Evolutionary conservation across 1,140 invertebrate species (phyloP).

Genomic region (Ceratina japonica): DNA sequence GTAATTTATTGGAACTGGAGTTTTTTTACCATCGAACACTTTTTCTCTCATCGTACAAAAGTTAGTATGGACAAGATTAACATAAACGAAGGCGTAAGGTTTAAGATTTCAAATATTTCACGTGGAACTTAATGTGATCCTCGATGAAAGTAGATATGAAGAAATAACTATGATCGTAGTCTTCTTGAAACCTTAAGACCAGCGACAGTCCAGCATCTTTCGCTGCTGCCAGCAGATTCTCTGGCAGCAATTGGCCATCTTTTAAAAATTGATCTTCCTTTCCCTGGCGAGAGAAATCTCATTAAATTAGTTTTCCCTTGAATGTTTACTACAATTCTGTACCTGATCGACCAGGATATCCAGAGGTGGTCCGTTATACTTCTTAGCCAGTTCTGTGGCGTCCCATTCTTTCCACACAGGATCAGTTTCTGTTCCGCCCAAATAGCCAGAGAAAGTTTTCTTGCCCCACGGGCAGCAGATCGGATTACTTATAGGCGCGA

Average conservation of each 20-base stretch:
- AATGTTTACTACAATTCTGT: not conserved
- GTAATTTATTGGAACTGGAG: not conserved
- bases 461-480: constrained; percentile 91
- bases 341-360: constrained; percentile 96
- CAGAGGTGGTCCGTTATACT: constrained; percentile 91
- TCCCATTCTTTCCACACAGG: constrained; percentile 92
- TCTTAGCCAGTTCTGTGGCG: constrained; percentile 89
- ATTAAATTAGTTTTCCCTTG: constrained; percentile 3
- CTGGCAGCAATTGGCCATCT: constrained; percentile 89
- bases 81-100: constrained; percentile 1
- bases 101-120: constrained; percentile 83
- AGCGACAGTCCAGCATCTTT: constrained; percentile 86
- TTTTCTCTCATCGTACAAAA: constrained; percentile 5
- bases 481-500: constrained; percentile 97
- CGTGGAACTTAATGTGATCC: constrained; percentile 96
- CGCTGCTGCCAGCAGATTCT: constrained; percentile 89
- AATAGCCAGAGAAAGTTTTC: constrained; percentile 92
- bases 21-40: not conserved
- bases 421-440: constrained; percentile 84
- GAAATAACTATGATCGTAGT: constrained; percentile 98
- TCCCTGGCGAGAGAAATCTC: constrained; percentile 82
- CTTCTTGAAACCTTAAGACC: constrained; percentile 89
- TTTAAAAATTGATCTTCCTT: constrained; percentile 90
- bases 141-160: constrained; percentile 96
- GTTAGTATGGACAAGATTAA: constrained; percentile 3